Evolutionary conservation across 2,113 vertebrate genomes (phyloP), one percentile per base, ranked within the genome.

Genomic region (Leucopternis melanops): DNA sequence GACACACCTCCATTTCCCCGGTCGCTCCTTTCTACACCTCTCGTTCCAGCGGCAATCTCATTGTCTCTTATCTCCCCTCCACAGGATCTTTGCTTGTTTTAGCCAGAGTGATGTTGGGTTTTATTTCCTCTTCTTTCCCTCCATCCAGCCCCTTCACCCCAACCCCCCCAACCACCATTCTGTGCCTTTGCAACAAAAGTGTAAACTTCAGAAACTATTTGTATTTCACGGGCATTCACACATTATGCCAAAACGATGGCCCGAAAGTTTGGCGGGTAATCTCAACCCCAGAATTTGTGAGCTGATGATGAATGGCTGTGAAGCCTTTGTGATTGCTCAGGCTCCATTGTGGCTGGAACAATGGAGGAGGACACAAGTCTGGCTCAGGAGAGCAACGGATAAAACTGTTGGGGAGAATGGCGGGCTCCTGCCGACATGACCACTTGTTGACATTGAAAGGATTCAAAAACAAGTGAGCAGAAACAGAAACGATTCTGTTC

Each of bases 301-400:
- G 98, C 98, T 99, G 99, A 99, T 98, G 98, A 98, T 99, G 99
- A 99, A 98, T 98, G 98, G 99, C 99, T 99, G 98, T 99, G 99
- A 99, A 98, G 98, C 97, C 98, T 98, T 99, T 99, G 99, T 99
- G 98, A 98, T 99, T 99, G 99, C 98, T 99, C 99, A 99, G 98
- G 98, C 98, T 97, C 96, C 98, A 98, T 99, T 99, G 97, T 98
- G 95, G 96, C 86, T 79, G 77, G 98, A 98, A 99, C 99, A 99
- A 99, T 99, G 98, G 98, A 97, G 95, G 97, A 97, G 98, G 98
- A 99, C 98, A 98, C 96, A 98, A 98, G 98, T 98, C 98, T 98
- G 98, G 98, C 98, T 98, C 98, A 98, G 98, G 98, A 98, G 97
- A 98, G 98, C 99, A 99, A 99, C 98, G 99, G 99, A 99, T 99